Evolutionary conservation across 2,113 vertebrate species (phyloP).

Genomic region (Terrapene triunguis): DNA sequence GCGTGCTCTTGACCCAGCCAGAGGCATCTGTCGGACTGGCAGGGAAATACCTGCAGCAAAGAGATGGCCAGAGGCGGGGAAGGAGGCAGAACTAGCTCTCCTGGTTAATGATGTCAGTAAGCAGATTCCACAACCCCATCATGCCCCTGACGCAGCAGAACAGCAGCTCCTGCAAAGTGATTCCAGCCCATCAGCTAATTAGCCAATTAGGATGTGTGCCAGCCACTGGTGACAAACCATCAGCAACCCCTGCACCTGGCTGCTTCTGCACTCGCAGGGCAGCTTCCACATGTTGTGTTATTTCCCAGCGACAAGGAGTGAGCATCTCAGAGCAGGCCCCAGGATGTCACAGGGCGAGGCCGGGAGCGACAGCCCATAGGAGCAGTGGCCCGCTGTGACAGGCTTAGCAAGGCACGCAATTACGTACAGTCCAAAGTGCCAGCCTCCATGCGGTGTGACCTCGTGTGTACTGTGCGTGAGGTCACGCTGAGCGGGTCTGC

Average conservation of each 20-base stretch:
- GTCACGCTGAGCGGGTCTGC: no score
- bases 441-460: no score
- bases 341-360: no score
- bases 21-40: not conserved
- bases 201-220: constrained; percentile 40
- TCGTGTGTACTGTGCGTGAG: no score
- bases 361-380: no score
- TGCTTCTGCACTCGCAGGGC: not conserved
- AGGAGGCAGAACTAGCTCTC: accelerated
- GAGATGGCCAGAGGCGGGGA: not conserved
- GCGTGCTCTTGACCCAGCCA: not conserved
- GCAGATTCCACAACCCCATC: not conserved
- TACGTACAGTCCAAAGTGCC: no score
- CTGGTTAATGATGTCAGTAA: not conserved
- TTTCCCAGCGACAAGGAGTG: not conserved
- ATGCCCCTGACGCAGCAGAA: not conserved
- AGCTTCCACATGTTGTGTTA: not conserved
- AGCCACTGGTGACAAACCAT: constrained; percentile 24
- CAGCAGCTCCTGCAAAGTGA: not conserved
- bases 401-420: no score
- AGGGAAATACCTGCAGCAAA: not conserved
- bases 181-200: constrained; percentile 44
- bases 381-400: no score
- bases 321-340: no score
- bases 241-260: not conserved